Conservation (phyloP, 1,140 invertebrate genomes). For the Penaeus vannamei region DNA sequence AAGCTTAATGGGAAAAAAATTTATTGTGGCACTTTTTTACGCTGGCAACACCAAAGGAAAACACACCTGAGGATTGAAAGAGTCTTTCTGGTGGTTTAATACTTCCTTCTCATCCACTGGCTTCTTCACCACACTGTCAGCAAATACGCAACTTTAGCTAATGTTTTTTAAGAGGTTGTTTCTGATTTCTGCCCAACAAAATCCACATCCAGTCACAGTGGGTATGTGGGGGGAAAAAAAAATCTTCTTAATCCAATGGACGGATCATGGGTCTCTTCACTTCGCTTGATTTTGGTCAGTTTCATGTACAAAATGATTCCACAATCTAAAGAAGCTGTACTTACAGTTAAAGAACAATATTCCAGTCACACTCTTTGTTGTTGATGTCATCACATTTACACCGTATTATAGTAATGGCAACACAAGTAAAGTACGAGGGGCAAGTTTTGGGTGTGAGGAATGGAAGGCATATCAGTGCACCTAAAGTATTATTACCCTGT, state of each 20-base stretch:
- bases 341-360: no score
- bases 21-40: background rate
- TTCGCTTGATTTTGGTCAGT: no score
- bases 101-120: background rate
- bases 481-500: background rate
- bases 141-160: constrained; percentile 1
- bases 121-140: background rate
- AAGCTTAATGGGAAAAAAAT: background rate
- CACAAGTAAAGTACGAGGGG: constrained; percentile 1
- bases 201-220: no score
- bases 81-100: background rate
- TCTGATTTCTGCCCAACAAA: background rate
- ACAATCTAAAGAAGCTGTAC: no score
- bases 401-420: background rate
- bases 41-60: background rate
- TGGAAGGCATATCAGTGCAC: constrained; percentile 25
- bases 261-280: no score
- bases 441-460: constrained; percentile 22
- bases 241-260: no score
- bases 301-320: no score
- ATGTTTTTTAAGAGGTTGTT: background rate
- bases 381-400: background rate
- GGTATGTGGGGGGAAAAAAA: no score
- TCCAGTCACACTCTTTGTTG: background rate
- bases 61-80: background rate